phyloP scores from a whole-genome alignment of 1,140 invertebrate genomes.

The Sinella curviseta region DNA sequence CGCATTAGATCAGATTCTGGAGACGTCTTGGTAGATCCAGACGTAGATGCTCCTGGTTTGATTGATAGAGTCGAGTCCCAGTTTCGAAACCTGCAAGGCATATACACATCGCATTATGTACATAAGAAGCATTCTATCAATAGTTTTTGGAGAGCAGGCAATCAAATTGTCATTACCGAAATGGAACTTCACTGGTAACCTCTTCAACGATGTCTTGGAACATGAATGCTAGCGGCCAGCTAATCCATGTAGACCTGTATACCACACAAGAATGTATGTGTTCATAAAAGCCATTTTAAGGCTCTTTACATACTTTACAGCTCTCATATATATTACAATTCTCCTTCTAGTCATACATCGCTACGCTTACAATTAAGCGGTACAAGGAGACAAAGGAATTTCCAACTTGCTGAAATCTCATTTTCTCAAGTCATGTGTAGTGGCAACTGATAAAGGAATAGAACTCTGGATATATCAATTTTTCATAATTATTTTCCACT shows the following conservation, averaged over 20 bases:
- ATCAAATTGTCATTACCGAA: constrained; percentile 63
- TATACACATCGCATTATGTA: not conserved
- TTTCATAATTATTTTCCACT: no score
- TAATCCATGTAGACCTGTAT: constrained; percentile 75
- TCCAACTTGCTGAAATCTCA: no score
- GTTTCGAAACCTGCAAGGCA: constrained; percentile 44
- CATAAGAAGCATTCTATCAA: not conserved
- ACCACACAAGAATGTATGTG: no score
- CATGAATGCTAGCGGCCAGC: constrained; percentile 83
- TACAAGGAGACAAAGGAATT: no score
- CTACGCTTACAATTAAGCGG: no score
- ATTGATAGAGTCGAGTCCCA: constrained; percentile 48
- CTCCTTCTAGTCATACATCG: no score
- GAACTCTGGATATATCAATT: no score
- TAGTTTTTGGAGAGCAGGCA: not conserved
- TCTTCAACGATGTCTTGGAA: constrained; percentile 73
- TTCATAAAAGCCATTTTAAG: no score
- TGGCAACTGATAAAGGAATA: no score
- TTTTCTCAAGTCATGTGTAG: no score
- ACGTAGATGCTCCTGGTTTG: constrained; percentile 37
- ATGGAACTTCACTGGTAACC: constrained; percentile 59
- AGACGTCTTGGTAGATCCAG: constrained; percentile 35
- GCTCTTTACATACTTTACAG: no score
- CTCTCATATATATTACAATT: no score
- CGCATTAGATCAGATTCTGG: constrained; percentile 37